phyloP scores from a whole-genome alignment of 2,113 vertebrate species.

The Myotis davidii region DNA sequence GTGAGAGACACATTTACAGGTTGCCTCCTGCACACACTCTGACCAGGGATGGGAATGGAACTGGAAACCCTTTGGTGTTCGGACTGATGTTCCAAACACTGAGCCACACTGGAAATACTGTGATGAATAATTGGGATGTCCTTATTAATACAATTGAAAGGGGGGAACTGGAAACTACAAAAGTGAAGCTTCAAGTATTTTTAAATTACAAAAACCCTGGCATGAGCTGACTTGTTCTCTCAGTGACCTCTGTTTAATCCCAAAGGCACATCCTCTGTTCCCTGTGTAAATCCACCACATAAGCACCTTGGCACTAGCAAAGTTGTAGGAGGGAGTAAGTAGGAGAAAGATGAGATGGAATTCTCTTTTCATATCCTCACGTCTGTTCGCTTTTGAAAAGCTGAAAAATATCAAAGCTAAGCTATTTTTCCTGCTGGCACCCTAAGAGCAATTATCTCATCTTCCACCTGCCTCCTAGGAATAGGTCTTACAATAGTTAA shows the following conservation, averaged over 20 bases:
- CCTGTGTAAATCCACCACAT: background rate
- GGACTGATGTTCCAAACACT: too few relatives aligned
- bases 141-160: constrained; percentile 24
- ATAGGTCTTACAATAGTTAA: constrained; percentile 48
- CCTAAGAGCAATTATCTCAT: constrained; percentile 65
- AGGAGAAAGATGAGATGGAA: constrained; percentile 37
- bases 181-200: constrained; percentile 8
- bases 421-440: constrained; percentile 58
- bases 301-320: background rate
- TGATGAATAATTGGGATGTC: background rate
- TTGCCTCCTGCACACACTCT: too few relatives aligned
- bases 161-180: background rate
- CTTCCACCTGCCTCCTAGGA: constrained; percentile 59
- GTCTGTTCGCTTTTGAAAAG: constrained; percentile 63
- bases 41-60: too few relatives aligned
- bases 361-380: constrained; percentile 62
- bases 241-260: background rate
- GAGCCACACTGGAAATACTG: background rate
- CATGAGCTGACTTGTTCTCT: background rate
- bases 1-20: too few relatives aligned
- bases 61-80: too few relatives aligned
- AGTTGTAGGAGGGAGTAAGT: constrained; percentile 25
- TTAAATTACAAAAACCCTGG: background rate
- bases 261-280: background rate
- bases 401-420: constrained; percentile 71